Evolutionary conservation across 2,888 invertebrate genomes (phyloP).

Genomic region (Adelognathus sp.): DNA sequence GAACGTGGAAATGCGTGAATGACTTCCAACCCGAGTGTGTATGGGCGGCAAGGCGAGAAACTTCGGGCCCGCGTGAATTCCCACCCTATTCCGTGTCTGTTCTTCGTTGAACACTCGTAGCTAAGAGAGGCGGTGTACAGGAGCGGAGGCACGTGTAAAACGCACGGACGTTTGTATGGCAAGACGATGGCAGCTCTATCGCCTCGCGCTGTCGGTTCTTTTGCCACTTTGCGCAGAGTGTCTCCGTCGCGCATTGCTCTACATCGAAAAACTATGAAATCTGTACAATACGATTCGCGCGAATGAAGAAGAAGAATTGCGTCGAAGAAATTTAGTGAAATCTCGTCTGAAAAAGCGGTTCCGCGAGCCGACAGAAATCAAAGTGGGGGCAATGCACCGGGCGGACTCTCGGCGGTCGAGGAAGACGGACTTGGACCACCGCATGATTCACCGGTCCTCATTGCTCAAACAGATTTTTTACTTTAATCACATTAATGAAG

Average conservation of each 20-base stretch:
- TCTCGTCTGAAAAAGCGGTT: slow-evolving; percentile 42
- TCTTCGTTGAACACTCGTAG: slow-evolving; percentile 35
- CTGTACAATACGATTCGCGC: slow-evolving; percentile 20
- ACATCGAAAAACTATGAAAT: slow-evolving; percentile 13
- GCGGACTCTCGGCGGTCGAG: slow-evolving; percentile 18
- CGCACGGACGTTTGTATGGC: slow-evolving; percentile 78
- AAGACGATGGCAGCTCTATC: slow-evolving; percentile 80
- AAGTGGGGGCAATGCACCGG: slow-evolving; percentile 27
- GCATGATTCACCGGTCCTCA: slow-evolving; percentile 79
- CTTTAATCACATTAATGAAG: slow-evolving; percentile 81
- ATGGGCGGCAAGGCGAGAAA: slow-evolving; percentile 28
- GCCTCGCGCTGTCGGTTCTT: slow-evolving; percentile 50
- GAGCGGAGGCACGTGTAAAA: slow-evolving; percentile 70
- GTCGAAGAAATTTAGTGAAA: slow-evolving; percentile 40
- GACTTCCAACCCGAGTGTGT: slow-evolving; percentile 28
- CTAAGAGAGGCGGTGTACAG: slow-evolving; percentile 63
- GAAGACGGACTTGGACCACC: slow-evolving; percentile 62
- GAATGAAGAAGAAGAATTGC: slow-evolving; percentile 13
- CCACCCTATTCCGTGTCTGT: slow-evolving; percentile 63
- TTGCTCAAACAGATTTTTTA: slow-evolving; percentile 80
- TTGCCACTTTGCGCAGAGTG: slow-evolving; percentile 15
- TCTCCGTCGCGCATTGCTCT: slow-evolving; percentile 14
- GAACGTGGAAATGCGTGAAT: slow-evolving; percentile 50
- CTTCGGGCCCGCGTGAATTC: slow-evolving; percentile 61
- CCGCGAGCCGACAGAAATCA: slow-evolving; percentile 53